A percentile compares a stretch with the other conserved stretches of the same genome.
phyloP scores from a whole-genome alignment of 30 jellyfish, hydroid and myxozoan species.

The Hydra vulgaris region DNA sequence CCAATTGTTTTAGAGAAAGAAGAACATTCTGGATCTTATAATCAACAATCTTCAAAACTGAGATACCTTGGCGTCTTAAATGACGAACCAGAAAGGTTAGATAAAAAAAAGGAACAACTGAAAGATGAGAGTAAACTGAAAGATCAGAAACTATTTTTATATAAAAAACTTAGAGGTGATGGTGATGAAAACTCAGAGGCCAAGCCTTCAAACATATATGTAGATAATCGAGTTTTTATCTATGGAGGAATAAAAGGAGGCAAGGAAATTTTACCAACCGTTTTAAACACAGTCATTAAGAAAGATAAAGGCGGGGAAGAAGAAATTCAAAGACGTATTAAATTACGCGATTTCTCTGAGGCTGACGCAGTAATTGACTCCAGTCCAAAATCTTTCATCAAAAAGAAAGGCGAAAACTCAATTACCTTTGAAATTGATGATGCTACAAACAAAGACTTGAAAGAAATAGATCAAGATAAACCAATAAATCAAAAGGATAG shows the following conservation, averaged over 20 bases:
- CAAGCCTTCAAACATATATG: constrained; percentile 21
- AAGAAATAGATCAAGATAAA: not conserved
- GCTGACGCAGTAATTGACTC: not conserved
- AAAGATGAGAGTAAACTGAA: not conserved
- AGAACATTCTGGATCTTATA: not conserved
- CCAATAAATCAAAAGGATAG: constrained; percentile 1
- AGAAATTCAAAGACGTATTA: constrained; percentile 10
- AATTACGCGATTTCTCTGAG: not conserved
- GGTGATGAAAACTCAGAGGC: not conserved
- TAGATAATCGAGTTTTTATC: constrained; percentile 24
- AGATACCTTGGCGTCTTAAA: not conserved
- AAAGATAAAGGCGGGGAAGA: constrained; percentile 17
- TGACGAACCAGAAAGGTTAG: not conserved
- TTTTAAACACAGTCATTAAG: constrained; percentile 4
- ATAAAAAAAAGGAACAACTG: not conserved
- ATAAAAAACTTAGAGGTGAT: not conserved
- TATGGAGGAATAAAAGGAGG: constrained; percentile 18
- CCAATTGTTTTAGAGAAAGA: constrained; percentile 1
- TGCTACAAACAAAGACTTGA: not conserved
- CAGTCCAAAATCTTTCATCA: not conserved
- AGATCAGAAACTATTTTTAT: constrained; percentile 1
- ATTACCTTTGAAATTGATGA: not conserved
- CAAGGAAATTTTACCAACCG: constrained; percentile 2
- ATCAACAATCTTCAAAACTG: not conserved
- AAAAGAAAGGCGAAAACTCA: not conserved